These are phyloP conservation scores for Cyaniris semiargus DNA, from an alignment of 2,888 invertebrate genomes.

Conservation along the genomic window DNA sequence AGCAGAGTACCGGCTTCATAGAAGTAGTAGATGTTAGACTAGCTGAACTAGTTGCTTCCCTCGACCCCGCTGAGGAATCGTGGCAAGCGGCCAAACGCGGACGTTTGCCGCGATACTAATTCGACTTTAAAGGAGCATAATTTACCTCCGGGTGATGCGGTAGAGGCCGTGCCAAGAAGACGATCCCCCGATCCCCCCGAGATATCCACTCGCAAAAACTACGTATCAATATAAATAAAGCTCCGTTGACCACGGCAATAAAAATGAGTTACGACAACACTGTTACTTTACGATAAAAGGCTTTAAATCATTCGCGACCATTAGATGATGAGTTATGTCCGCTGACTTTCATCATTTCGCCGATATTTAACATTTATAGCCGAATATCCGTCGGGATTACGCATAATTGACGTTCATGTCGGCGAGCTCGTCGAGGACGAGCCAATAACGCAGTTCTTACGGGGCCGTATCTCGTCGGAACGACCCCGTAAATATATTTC, in stretches of 20 bases:
- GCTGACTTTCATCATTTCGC: constrained; percentile 73
- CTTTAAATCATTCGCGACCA: constrained; percentile 78
- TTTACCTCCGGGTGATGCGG: constrained; percentile 60
- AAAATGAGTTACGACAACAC: constrained; percentile 76
- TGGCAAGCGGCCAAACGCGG: constrained; percentile 68
- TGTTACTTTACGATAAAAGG: constrained; percentile 78
- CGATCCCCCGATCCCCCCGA: constrained; percentile 54
- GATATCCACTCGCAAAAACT: constrained; percentile 63
- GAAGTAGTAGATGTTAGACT: constrained; percentile 41
- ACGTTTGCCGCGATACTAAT: constrained; percentile 63
- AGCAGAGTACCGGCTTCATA: constrained; percentile 17
- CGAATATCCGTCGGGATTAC: constrained; percentile 72
- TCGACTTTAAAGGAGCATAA: constrained; percentile 69
- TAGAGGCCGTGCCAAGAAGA: constrained; percentile 58
- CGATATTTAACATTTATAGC: constrained; percentile 76
- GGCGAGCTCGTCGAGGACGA: constrained; percentile 53
- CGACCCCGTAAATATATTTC: constrained; percentile 71
- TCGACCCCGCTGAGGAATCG: constrained; percentile 52
- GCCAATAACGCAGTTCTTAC: constrained; percentile 59
- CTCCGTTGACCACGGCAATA: constrained; percentile 75
- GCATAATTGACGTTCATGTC: constrained; percentile 68
- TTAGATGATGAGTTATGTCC: constrained; percentile 78
- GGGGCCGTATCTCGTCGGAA: constrained; percentile 63
- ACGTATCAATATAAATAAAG: constrained; percentile 67
- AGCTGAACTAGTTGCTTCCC: constrained; percentile 48